Percentiles rank a stretch among this genome's conserved stretches.
Conservation (phyloP, 2,888 invertebrate species). For the Palloptera scutellata region DNA sequence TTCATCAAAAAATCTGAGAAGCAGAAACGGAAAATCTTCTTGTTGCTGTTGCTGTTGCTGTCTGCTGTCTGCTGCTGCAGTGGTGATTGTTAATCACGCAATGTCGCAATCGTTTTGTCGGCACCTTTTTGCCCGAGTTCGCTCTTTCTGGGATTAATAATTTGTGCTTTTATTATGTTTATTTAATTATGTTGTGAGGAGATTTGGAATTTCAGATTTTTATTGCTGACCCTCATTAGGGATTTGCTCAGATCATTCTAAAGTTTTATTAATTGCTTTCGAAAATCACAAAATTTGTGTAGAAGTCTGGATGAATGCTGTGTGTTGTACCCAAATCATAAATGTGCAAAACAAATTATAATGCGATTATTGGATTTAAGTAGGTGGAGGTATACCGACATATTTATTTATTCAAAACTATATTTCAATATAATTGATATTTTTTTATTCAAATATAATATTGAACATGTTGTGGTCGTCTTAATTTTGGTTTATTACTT, state of each 20-base stretch:
- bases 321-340: neutral
- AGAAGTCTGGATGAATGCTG: neutral
- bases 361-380: neutral
- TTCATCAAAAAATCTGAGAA: conserved; percentile 44
- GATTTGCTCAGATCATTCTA: conserved; percentile 39
- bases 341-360: conserved; percentile 2
- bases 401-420: neutral
- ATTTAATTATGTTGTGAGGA: conserved; percentile 18
- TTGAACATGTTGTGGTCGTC: neutral
- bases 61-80: conserved; percentile 42
- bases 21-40: neutral
- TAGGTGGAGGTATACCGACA: neutral
- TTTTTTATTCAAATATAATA: too few relatives aligned
- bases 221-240: conserved; percentile 52
- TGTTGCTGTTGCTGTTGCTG: conserved; percentile 20
- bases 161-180: conserved; percentile 22
- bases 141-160: conserved; percentile 26
- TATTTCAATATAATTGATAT: too few relatives aligned
- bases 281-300: neutral
- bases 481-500: neutral
- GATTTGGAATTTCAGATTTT: neutral
- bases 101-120: conserved; percentile 48
- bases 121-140: conserved; percentile 40
- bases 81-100: conserved; percentile 53
- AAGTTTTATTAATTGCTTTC: conserved; percentile 41